These are phyloP conservation scores for Theristicus caerulescens DNA, from an alignment of 2,113 vertebrate species.

Conservation along the genomic window DNA sequence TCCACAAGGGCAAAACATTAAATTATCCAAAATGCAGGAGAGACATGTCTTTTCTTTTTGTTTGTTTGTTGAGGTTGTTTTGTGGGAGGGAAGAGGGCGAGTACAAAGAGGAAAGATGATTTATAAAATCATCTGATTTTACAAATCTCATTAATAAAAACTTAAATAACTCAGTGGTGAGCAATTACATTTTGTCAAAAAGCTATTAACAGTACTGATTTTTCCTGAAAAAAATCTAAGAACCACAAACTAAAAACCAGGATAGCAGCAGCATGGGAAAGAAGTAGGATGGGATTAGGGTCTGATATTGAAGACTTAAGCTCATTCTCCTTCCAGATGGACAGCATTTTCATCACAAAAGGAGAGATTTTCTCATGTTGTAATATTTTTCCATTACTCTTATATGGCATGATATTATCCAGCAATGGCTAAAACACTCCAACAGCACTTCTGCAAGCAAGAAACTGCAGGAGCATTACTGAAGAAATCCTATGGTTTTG, in stretches of 20 bases:
- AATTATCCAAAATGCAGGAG: neutral
- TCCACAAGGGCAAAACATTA: neutral
- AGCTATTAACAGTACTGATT: neutral
- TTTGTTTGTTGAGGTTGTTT: neutral
- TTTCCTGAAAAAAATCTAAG: neutral
- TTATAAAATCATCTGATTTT: neutral
- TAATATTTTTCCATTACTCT: neutral
- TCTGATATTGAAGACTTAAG: neutral
- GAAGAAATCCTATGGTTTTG: neutral
- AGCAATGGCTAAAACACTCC: neutral
- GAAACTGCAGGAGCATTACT: neutral
- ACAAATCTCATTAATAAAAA: neutral
- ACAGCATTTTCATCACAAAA: neutral
- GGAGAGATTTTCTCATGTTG: neutral
- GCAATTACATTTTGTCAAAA: neutral
- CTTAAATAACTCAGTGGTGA: neutral
- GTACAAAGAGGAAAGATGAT: neutral
- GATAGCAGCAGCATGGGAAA: neutral
- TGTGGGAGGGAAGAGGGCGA: fast-evolving
- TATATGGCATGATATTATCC: neutral
- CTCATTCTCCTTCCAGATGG: neutral
- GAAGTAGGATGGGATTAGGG: neutral
- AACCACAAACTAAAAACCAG: neutral
- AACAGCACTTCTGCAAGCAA: neutral
- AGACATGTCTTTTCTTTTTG: neutral